These are phyloP conservation scores for Ciconia stormi DNA, from an alignment of 2,113 vertebrate genomes.

Conservation along the genomic window DNA sequence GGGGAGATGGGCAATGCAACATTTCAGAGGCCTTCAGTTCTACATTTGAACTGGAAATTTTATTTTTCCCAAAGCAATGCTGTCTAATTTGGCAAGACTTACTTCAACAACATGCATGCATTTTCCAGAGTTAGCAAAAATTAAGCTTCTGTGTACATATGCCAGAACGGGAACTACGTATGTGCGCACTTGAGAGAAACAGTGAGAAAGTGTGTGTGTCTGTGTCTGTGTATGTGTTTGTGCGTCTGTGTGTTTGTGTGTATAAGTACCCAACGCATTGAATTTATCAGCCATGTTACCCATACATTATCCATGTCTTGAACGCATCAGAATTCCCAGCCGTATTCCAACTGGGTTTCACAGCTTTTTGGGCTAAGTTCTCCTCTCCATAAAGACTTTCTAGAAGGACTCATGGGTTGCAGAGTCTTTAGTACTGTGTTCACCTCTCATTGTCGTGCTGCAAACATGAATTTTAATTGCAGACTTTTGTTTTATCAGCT, in stretches of 20 bases:
- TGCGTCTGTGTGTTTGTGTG: neutral
- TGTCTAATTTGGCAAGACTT: neutral
- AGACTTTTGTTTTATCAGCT: neutral
- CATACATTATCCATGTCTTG: fast-evolving
- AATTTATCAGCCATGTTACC: neutral
- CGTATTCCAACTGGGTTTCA: neutral
- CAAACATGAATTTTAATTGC: neutral
- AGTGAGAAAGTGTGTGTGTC: neutral
- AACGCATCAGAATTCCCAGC: neutral
- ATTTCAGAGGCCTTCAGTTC: neutral
- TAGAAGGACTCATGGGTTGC: constrained; percentile 18
- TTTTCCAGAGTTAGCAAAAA: neutral
- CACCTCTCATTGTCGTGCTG: neutral
- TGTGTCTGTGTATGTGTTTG: neutral
- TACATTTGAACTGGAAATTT: neutral
- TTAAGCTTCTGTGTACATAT: neutral
- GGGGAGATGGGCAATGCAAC: neutral
- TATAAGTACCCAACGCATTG: neutral
- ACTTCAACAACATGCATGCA: neutral
- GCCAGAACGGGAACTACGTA: neutral
- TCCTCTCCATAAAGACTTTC: neutral
- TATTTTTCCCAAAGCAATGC: neutral
- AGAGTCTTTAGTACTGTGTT: neutral
- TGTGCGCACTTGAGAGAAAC: neutral
- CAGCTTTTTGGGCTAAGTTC: neutral